phyloP scores from a whole-genome alignment of 2,888 invertebrate genomes.

The Phasia obesa region DNA sequence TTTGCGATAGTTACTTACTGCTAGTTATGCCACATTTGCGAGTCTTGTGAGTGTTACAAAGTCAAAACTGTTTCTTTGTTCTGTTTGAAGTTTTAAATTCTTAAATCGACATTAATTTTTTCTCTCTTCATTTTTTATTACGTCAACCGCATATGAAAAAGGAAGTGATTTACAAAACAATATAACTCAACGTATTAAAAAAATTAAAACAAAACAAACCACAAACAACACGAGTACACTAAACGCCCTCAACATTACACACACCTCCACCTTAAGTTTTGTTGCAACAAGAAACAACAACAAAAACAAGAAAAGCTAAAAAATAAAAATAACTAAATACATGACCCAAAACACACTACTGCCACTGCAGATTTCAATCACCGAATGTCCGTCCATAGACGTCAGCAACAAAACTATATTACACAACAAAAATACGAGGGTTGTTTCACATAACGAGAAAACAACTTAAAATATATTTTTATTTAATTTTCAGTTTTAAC shows the following conservation, averaged over 20 bases:
- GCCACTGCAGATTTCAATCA: constrained; percentile 64
- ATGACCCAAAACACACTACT: constrained; percentile 44
- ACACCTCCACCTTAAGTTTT: constrained; percentile 48
- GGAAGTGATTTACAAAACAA: constrained; percentile 65
- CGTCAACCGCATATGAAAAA: constrained; percentile 35
- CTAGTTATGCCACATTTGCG: constrained; percentile 10
- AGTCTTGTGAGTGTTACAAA: not conserved
- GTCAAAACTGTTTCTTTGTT: not conserved
- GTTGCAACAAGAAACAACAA: constrained; percentile 14
- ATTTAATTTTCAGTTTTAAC: not conserved
- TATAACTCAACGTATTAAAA: constrained; percentile 20
- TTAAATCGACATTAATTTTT: constrained; percentile 42
- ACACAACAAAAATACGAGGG: constrained; percentile 39
- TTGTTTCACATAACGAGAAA: not conserved
- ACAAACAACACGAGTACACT: constrained; percentile 56
- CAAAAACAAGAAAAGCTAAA: constrained; percentile 24
- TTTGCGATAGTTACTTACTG: not conserved
- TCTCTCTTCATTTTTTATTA: constrained; percentile 10
- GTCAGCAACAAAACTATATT: constrained; percentile 45
- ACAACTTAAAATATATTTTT: not conserved
- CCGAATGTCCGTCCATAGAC: constrained; percentile 34
- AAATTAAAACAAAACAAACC: constrained; percentile 53
- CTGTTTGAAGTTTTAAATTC: constrained; percentile 11
- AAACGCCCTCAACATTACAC: constrained; percentile 65
- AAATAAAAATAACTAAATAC: constrained; percentile 17